Evolutionary conservation across 2,797 vertebrate species (phyloP).

Genomic region (Mormyrus proboscirostris): DNA sequence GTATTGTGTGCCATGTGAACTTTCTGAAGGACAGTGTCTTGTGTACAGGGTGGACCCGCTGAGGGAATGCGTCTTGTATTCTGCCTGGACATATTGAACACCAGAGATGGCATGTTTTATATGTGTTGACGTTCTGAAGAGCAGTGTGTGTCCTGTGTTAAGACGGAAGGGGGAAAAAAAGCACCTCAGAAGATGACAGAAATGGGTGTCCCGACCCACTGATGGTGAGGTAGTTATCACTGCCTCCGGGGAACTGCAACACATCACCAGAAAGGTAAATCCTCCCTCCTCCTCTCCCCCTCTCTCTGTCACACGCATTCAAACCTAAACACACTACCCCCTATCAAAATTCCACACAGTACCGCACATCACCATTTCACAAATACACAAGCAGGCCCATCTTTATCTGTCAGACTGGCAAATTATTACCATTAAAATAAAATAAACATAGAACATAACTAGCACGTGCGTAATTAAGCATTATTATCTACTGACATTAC

Average conservation of each 20-base stretch:
- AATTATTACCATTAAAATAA: background rate
- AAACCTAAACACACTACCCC: background rate
- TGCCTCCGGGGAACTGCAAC: conserved; percentile 78
- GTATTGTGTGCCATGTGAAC: background rate
- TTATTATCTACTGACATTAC: background rate
- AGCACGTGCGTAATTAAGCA: background rate
- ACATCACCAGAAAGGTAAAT: background rate
- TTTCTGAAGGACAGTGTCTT: background rate
- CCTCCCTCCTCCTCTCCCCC: background rate
- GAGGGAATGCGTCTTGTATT: background rate
- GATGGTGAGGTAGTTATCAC: conserved; percentile 83
- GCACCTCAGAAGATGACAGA: conserved; percentile 82
- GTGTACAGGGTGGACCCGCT: background rate
- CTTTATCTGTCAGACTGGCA: background rate
- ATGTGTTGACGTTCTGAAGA: background rate
- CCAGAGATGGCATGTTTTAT: background rate
- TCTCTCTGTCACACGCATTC: background rate
- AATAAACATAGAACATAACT: background rate
- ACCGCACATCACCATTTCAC: background rate
- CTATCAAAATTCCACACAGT: background rate
- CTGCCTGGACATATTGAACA: background rate
- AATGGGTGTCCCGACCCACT: conserved; percentile 77
- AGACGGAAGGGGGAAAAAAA: background rate
- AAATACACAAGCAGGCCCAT: background rate
- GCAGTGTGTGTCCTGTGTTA: background rate